A percentile compares a stretch with the other conserved stretches of the same genome.
These are phyloP conservation scores for Cheirogaleus major DNA, from an alignment of 2,797 vertebrate genomes.

Conservation along the genomic window DNA sequence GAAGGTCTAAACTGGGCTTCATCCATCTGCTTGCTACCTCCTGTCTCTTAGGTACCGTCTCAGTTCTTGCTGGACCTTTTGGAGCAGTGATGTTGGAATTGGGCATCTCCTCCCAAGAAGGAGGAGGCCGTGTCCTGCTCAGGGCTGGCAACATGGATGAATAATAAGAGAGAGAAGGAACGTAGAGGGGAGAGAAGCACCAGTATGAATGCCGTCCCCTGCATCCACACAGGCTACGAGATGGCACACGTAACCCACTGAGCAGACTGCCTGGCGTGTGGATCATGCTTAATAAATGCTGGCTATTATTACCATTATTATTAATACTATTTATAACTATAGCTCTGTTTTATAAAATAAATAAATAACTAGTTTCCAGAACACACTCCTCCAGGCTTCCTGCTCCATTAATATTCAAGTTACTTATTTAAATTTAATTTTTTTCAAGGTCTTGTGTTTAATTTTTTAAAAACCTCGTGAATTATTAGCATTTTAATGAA, in stretches of 20 bases:
- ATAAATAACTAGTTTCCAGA: constrained; percentile 65
- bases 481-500: constrained; percentile 76
- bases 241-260: accelerated
- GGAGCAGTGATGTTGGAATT: background rate
- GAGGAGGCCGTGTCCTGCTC: background rate
- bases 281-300: constrained; percentile 41
- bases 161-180: background rate
- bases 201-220: background rate
- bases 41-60: background rate
- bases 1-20: background rate
- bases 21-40: background rate
- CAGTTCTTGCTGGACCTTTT: background rate
- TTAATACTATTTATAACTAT: constrained; percentile 60
- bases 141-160: background rate
- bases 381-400: constrained; percentile 45
- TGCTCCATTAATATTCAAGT: constrained; percentile 63
- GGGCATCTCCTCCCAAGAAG: background rate
- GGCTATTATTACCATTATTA: constrained; percentile 57
- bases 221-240: accelerated
- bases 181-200: background rate
- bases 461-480: constrained; percentile 73
- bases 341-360: constrained; percentile 65
- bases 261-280: background rate
- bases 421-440: constrained; percentile 73
- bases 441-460: constrained; percentile 70